phyloP scores from a whole-genome alignment of 2,113 vertebrate genomes.

The Probosciger aterrimus region DNA sequence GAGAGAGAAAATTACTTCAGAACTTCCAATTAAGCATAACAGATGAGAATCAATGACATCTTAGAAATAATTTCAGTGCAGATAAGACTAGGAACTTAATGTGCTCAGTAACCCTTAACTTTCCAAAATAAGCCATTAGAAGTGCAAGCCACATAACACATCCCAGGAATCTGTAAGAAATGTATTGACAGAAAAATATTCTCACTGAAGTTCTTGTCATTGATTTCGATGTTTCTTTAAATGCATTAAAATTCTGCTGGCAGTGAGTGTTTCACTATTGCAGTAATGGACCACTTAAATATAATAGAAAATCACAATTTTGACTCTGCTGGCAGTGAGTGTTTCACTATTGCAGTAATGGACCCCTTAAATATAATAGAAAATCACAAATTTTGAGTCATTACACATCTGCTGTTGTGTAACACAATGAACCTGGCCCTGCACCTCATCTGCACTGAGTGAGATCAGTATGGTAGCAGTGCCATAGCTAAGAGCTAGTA shows the following conservation, averaged over 20 bases:
- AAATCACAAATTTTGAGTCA: not conserved
- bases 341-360: not conserved
- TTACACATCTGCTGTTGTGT: not conserved
- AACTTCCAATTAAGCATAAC: constrained; percentile 26
- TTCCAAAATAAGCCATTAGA: not conserved
- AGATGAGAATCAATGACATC: constrained; percentile 22
- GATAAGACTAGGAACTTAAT: not conserved
- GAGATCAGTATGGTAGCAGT: not conserved
- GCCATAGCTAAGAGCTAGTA: not conserved
- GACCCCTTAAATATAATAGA: not conserved
- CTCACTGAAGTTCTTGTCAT: not conserved
- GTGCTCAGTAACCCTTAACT: not conserved
- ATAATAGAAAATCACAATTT: not conserved
- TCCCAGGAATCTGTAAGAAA: not conserved
- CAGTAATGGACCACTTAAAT: not conserved
- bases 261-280: not conserved
- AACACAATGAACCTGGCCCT: not conserved
- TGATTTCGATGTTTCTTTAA: constrained; percentile 18
- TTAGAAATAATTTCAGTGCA: constrained; percentile 10
- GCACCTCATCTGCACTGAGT: not conserved
- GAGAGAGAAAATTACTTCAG: constrained; percentile 10
- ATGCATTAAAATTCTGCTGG: not conserved
- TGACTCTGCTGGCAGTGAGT: not conserved
- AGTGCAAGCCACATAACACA: not conserved
- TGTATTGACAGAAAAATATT: not conserved